A percentile compares a stretch with the other conserved stretches of the same genome.
phyloP scores from a whole-genome alignment of 2,113 vertebrate species.

The Paramormyrops kingsleyae region DNA sequence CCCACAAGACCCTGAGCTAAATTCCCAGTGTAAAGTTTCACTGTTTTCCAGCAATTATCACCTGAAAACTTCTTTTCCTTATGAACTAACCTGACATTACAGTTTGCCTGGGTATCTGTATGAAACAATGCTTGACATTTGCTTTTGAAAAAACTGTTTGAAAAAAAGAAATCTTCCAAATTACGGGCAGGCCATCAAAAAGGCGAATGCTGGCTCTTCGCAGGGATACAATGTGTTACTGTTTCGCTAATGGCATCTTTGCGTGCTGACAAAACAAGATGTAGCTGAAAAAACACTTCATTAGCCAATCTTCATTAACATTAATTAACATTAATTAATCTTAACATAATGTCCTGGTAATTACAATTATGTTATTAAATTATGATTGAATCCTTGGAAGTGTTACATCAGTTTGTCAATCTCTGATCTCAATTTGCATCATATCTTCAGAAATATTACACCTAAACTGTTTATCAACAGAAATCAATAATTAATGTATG shows the following conservation, averaged over 20 bases:
- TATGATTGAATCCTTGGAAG: slow-evolving; percentile 14
- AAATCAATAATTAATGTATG: slow-evolving; percentile 10
- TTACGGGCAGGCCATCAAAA: no score
- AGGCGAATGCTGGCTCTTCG: neutral
- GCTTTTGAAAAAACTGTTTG: neutral
- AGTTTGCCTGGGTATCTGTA: neutral
- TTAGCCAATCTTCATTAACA: slow-evolving; percentile 18
- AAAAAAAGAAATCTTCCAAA: neutral
- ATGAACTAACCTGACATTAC: slow-evolving; percentile 10
- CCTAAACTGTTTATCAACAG: neutral
- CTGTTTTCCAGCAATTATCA: slow-evolving; percentile 18
- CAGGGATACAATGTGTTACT: neutral
- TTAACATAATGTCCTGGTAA: slow-evolving; percentile 16
- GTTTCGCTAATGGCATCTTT: neutral
- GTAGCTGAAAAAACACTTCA: slow-evolving; percentile 5
- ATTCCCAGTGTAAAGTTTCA: slow-evolving; percentile 20
- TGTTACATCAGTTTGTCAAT: neutral
- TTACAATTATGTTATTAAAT: slow-evolving; percentile 14
- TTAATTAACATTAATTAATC: slow-evolving; percentile 15
- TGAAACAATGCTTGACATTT: neutral
- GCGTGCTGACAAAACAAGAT: slow-evolving; percentile 15
- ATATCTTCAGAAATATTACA: neutral
- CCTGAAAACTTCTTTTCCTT: slow-evolving; percentile 21
- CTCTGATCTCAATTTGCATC: neutral
- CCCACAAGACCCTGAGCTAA: slow-evolving; percentile 17